phyloP scores from a whole-genome alignment of 2,113 vertebrate genomes.

The Notarius lentiginosus region DNA sequence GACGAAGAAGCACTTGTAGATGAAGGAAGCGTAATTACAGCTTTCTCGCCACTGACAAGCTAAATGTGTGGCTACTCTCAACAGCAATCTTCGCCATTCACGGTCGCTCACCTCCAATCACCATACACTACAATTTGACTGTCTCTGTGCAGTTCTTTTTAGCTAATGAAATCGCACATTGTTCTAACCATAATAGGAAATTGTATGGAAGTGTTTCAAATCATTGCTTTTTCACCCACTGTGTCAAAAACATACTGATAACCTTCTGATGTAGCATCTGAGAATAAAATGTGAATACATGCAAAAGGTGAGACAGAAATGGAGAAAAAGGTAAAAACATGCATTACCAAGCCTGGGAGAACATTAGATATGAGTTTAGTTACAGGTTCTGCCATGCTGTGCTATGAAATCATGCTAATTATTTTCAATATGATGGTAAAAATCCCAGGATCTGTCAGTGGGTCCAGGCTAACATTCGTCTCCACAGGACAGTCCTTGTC shows the following conservation, averaged over 20 bases:
- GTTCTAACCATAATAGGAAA: conserved; percentile 36
- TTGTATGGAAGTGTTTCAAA: neutral
- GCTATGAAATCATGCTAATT: neutral
- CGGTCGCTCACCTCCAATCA: conserved; percentile 72
- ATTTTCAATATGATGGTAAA: neutral
- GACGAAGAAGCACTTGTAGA: conserved; percentile 87
- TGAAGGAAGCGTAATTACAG: conserved; percentile 90
- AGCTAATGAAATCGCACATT: conserved; percentile 48
- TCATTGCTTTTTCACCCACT: neutral
- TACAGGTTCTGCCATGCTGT: neutral
- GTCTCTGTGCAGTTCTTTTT: conserved; percentile 66
- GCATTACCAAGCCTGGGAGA: neutral
- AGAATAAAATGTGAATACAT: neutral
- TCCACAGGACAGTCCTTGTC: neutral
- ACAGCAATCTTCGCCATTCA: conserved; percentile 81
- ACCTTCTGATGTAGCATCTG: neutral
- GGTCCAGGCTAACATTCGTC: neutral
- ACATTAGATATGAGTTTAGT: neutral
- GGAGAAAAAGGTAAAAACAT: neutral
- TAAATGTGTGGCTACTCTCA: conserved; percentile 77
- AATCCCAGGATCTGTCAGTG: neutral
- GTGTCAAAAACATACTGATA: neutral
- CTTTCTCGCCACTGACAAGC: conserved; percentile 85
- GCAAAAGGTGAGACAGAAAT: neutral
- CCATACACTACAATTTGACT: conserved; percentile 84